Evolutionary conservation across 1,140 invertebrate species (phyloP).

Genomic region (Atta texana): DNA sequence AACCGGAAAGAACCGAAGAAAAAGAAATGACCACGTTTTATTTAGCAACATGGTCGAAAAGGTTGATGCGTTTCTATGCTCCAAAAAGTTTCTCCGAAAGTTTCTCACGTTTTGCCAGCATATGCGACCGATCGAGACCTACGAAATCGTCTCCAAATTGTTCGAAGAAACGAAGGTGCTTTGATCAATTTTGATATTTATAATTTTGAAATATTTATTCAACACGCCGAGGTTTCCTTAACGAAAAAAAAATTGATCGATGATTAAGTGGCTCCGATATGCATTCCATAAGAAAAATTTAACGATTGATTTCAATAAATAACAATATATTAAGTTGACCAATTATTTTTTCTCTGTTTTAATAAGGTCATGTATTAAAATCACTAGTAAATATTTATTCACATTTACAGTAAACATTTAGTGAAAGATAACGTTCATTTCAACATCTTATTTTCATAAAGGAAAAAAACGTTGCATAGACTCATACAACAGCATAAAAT

Average conservation of each 20-base stretch:
- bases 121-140: neutral
- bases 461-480: too few relatives aligned
- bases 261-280: neutral
- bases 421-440: too few relatives aligned
- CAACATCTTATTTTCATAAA: too few relatives aligned
- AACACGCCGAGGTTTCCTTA: too few relatives aligned
- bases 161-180: neutral
- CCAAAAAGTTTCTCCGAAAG: too few relatives aligned
- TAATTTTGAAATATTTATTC: neutral
- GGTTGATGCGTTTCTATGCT: too few relatives aligned
- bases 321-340: neutral
- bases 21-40: slow-evolving; percentile 13
- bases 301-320: neutral
- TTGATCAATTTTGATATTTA: neutral
- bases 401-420: too few relatives aligned
- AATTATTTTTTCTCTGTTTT: too few relatives aligned
- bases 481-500: too few relatives aligned
- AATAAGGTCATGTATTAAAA: too few relatives aligned
- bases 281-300: neutral
- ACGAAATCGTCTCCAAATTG: neutral
- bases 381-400: too few relatives aligned
- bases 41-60: slow-evolving; percentile 17
- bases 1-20: neutral
- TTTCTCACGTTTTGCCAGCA: neutral
- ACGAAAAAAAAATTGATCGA: neutral